A percentile compares a stretch with the other conserved stretches of the same genome.
These are phyloP conservation scores for Trinectes maculatus DNA, from an alignment of 2,113 vertebrate species.

Conservation along the genomic window DNA sequence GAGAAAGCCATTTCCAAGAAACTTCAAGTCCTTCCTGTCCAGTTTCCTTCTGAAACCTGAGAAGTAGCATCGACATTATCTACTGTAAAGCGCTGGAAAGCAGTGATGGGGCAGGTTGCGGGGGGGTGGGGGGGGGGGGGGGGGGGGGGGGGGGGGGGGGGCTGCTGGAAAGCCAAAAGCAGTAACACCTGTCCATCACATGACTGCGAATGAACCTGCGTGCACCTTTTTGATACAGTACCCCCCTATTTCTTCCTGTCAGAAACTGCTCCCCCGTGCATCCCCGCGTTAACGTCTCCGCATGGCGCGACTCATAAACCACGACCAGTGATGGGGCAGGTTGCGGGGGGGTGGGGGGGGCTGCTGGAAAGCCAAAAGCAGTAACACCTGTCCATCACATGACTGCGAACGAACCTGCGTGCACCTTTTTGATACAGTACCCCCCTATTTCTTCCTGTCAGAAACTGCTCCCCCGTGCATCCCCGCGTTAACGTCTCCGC, in stretches of 20 bases:
- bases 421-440: constrained; percentile 16
- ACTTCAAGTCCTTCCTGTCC: constrained; percentile 28
- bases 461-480: not conserved
- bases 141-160: not conserved
- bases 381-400: not conserved
- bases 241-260: not conserved
- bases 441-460: not conserved
- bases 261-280: not conserved
- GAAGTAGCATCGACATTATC: constrained; percentile 55
- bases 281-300: constrained; percentile 1
- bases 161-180: constrained; percentile 10
- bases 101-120: too few species aligned
- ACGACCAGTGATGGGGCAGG: too few species aligned
- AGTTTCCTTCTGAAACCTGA: constrained; percentile 59
- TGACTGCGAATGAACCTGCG: constrained; percentile 7
- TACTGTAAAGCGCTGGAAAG: constrained; percentile 22
- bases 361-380: constrained; percentile 8
- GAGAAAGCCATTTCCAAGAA: constrained; percentile 41
- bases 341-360: too few species aligned
- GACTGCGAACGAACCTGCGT: constrained; percentile 8
- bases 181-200: not conserved
- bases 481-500: not conserved
- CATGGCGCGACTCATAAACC: constrained; percentile 7
- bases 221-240: constrained; percentile 17
- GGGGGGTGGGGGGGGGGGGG: too few species aligned